phyloP scores from a whole-genome alignment of 2,888 invertebrate species.

The Baccha elongata region DNA sequence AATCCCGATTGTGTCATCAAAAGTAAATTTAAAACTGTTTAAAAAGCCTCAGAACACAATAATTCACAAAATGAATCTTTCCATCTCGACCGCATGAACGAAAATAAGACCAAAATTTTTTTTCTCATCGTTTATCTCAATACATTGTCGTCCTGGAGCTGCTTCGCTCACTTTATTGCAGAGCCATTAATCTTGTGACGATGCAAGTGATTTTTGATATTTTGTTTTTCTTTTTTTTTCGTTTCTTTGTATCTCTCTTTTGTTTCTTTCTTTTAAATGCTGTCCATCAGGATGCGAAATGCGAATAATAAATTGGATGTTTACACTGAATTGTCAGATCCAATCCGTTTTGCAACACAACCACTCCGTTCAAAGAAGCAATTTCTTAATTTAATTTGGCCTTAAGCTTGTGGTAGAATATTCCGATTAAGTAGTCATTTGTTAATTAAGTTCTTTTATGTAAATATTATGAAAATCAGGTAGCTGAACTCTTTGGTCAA shows the following conservation, averaged over 20 bases:
- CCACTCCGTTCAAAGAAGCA: neutral
- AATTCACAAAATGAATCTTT: neutral
- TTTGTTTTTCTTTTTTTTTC: neutral
- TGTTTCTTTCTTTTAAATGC: neutral
- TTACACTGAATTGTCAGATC: neutral
- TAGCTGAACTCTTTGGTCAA: no score
- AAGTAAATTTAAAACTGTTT: neutral
- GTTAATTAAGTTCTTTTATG: no score
- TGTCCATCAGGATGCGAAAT: neutral
- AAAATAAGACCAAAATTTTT: neutral
- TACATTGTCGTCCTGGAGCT: no score
- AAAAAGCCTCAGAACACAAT: neutral
- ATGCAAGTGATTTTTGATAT: neutral
- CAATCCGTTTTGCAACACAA: neutral
- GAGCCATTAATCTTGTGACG: neutral
- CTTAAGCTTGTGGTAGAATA: no score
- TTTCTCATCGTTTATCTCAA: neutral
- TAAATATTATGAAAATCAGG: no score
- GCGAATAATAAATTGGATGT: neutral
- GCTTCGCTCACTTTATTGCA: neutral
- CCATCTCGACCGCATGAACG: neutral
- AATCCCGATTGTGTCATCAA: neutral
- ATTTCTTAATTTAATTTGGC: neutral
- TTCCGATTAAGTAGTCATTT: no score
- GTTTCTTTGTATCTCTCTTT: neutral